Conservation (phyloP, 2,797 vertebrate species). For the Gymnothorax reevesii region DNA sequence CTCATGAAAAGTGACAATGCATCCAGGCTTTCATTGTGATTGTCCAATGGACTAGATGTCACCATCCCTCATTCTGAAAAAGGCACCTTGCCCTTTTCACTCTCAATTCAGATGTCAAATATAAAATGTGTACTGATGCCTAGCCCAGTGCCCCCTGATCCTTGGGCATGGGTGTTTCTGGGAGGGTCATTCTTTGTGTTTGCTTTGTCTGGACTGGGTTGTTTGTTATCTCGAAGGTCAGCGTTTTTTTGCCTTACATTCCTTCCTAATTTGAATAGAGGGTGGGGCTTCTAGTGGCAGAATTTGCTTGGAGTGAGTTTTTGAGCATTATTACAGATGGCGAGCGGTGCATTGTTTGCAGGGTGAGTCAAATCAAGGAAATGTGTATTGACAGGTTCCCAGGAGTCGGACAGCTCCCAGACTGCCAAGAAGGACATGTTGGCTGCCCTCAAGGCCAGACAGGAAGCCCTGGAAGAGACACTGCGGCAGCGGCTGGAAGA, state of each 20-base stretch:
- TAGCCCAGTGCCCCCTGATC: background rate
- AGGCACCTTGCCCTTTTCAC: background rate
- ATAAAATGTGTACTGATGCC: conserved; percentile 1
- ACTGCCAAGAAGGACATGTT: conserved; percentile 99
- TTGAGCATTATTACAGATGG: conserved; percentile 16
- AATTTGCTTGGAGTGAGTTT: background rate
- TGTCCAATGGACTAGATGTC: background rate
- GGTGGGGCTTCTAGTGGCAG: background rate
- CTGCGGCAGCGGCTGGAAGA: conserved; percentile 92
- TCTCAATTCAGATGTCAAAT: background rate
- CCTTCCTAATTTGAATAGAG: background rate
- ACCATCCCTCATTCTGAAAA: background rate
- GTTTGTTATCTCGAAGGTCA: background rate
- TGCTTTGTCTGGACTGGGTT: background rate
- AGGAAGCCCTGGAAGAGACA: conserved; percentile 96
- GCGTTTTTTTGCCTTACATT: background rate
- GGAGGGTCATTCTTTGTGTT: background rate
- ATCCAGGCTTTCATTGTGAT: background rate
- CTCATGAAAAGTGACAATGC: background rate
- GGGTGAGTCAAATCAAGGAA: conserved; percentile 33
- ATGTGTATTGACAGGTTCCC: conserved; percentile 84
- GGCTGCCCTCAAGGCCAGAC: conserved; percentile 91
- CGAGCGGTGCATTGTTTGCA: conserved; percentile 1
- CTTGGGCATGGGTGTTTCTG: background rate
- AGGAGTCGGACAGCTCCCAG: conserved; percentile 98